Conservation (phyloP, 2,888 invertebrate species). For the Apodemia duryi region DNA sequence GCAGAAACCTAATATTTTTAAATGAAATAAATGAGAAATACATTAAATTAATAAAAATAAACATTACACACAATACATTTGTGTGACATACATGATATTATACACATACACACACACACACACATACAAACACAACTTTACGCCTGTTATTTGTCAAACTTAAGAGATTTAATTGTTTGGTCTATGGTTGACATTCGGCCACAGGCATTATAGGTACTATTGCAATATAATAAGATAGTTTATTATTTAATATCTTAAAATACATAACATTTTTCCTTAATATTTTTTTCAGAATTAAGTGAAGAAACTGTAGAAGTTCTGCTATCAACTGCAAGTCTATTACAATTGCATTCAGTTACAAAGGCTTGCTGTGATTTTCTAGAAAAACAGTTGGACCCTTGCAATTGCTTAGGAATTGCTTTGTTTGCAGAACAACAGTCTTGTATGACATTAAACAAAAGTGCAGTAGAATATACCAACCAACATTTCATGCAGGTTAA, state of each 20-base stretch:
- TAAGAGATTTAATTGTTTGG: too few relatives aligned
- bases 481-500: slow-evolving; percentile 89
- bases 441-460: slow-evolving; percentile 87
- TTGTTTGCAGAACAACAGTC: slow-evolving; percentile 96
- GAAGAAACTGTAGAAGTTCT: slow-evolving; percentile 95
- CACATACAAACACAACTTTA: too few relatives aligned
- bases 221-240: slow-evolving; percentile 26
- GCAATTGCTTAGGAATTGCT: slow-evolving; percentile 95
- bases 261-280: slow-evolving; percentile 7
- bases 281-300: slow-evolving; percentile 81
- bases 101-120: too few relatives aligned
- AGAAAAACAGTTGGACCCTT: slow-evolving; percentile 93
- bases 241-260: slow-evolving; percentile 23
- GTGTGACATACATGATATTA: too few relatives aligned
- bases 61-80: too few relatives aligned
- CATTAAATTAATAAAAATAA: too few relatives aligned
- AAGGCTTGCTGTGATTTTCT: slow-evolving; percentile 94
- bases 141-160: too few relatives aligned
- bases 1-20: too few relatives aligned
- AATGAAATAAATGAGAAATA: too few relatives aligned
- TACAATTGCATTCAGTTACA: slow-evolving; percentile 91
- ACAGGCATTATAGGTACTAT: slow-evolving; percentile 57
- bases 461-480: slow-evolving; percentile 91
- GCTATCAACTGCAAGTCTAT: slow-evolving; percentile 91
- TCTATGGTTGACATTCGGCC: too few relatives aligned